Evolutionary conservation across 2,888 invertebrate species (phyloP), one percentile per base, ranked within the genome.

Genomic region (Argynnis bischoffii): DNA sequence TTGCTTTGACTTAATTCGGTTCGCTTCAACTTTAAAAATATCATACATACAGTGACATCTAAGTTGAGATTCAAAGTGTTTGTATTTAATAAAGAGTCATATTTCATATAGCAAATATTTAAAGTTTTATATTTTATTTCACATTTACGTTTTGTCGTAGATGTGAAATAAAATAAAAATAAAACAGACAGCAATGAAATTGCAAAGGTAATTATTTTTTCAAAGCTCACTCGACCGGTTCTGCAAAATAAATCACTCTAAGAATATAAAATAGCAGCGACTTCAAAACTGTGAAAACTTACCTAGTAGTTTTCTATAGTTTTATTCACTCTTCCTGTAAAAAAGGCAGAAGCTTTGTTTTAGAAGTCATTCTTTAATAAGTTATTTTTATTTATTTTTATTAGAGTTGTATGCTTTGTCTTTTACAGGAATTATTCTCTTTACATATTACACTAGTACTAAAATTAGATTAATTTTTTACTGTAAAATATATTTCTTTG

Each of bases 181-280:
- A 53, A 61, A 51, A 61, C 41, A 18, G 18, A 21, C 31, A 50
- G 48, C 31, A 53, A 51, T 18, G 18, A 50, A 61, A 21, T 47
- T 54, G 54, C 54, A 63, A 55, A 63, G 63, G 54, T 63, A 63
- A 63, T 63, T 63, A 54, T 54, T 63, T 21, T 63, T 31, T 55
- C 63, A 63, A 63, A 63, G 54, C 54, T 21, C 54, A 35, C 46
- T 47, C 54, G 61, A 41, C 18, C 18, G 35, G 41, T 15, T 18
- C 51, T 65, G 71, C 69, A 61, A 66, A 74, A 74, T 72, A 67
- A 73, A 74, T 73, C 68, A 73, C 59, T 63, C 50, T 21, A 51
- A 46, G 55, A 66, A 69, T 69, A 59, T 56, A 67, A 59, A 64
- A 64, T 70, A 61, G 46, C 61, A 26, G 61, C 55, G 35, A 61